Evolutionary conservation across 2,888 invertebrate species (phyloP).

Genomic region (Lissonota sp.): DNA sequence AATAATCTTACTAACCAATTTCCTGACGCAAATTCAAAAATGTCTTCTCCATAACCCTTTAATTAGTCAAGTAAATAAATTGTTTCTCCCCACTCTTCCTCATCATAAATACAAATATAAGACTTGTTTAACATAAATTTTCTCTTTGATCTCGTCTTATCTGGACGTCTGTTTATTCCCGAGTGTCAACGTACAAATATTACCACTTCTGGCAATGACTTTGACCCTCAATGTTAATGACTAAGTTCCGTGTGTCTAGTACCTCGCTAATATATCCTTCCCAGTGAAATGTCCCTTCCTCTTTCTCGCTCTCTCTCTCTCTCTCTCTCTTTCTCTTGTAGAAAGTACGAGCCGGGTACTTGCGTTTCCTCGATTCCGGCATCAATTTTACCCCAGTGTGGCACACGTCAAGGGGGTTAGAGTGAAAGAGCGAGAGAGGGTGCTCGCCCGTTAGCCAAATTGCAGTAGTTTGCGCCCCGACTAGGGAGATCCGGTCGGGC

Average conservation of each 20-base stretch:
- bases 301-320: not conserved
- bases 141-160: too few species aligned
- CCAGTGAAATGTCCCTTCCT: not conserved
- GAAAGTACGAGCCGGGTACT: constrained; percentile 33
- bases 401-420: constrained; percentile 30
- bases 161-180: not conserved
- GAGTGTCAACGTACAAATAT: constrained; percentile 13
- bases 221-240: constrained; percentile 41
- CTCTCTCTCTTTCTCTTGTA: constrained; percentile 13
- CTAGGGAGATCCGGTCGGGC: constrained; percentile 77
- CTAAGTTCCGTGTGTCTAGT: constrained; percentile 31
- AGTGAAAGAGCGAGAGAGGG: constrained; percentile 34
- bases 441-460: constrained; percentile 74
- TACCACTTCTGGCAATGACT: not conserved
- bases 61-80: too few species aligned
- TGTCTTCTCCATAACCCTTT: too few species aligned
- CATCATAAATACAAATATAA: too few species aligned
- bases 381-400: constrained; percentile 49
- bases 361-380: constrained; percentile 55
- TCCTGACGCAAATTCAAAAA: too few species aligned
- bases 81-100: too few species aligned
- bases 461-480: constrained; percentile 77
- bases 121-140: too few species aligned
- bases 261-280: constrained; percentile 49
- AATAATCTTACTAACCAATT: too few species aligned